Percentiles rank a stretch among this genome's conserved stretches.
Evolutionary conservation across 2,797 vertebrate species (phyloP).

Genomic region (Xiphorhynchus erythropygius): DNA sequence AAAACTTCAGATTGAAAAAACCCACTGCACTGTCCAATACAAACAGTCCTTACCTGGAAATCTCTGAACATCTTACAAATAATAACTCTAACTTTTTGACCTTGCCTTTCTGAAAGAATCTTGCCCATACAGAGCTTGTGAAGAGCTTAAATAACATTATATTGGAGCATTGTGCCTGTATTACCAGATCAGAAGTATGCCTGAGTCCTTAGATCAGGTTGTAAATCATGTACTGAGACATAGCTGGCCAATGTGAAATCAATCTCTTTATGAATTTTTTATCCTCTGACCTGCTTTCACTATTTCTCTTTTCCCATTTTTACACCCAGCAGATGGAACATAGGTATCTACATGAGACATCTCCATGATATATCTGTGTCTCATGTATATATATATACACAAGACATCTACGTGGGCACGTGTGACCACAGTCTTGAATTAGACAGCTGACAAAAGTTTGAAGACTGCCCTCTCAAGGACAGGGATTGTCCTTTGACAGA

Average conservation of each 20-base stretch:
- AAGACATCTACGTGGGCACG: fast-evolving
- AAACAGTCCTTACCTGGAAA: neutral
- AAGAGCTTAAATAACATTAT: neutral
- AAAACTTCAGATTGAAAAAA: neutral
- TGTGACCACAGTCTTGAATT: neutral
- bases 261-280: neutral
- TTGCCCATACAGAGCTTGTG: neutral
- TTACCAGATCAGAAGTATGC: neutral
- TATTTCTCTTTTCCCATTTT: neutral
- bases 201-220: neutral
- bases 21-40: neutral
- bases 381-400: neutral
- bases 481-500: neutral
- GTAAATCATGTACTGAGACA: neutral
- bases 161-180: neutral
- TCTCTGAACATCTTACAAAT: neutral
- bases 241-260: neutral
- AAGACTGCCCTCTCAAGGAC: neutral
- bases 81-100: neutral
- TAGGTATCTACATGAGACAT: neutral
- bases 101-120: neutral
- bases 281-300: neutral
- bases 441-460: neutral
- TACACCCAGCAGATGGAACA: neutral
- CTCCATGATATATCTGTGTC: neutral